A percentile compares a stretch with the other conserved stretches of the same genome.
phyloP scores from a whole-genome alignment of 2,113 vertebrate genomes.

The Garra rufa region DNA sequence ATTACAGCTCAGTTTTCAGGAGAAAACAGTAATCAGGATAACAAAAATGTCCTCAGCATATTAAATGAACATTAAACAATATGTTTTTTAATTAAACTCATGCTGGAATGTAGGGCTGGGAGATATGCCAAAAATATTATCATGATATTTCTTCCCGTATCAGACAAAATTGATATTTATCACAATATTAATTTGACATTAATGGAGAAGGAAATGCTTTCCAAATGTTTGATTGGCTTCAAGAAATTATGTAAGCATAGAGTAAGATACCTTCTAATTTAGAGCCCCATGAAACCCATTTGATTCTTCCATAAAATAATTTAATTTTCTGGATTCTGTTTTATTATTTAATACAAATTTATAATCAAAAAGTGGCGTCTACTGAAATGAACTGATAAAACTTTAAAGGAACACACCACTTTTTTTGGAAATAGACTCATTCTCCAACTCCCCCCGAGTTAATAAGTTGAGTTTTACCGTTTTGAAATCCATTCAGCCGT shows the following conservation, averaged over 20 bases:
- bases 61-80: conserved; percentile 34
- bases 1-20: conserved; percentile 47
- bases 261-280: not conserved
- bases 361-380: too few species aligned
- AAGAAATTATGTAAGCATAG: not conserved
- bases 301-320: too few species aligned
- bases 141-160: not conserved
- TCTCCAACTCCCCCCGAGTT: too few species aligned
- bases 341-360: too few species aligned
- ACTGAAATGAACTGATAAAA: too few species aligned
- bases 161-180: not conserved
- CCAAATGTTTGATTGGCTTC: not conserved
- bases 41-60: conserved; percentile 30
- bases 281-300: too few species aligned
- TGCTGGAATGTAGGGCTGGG: not conserved
- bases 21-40: conserved; percentile 55
- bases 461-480: too few species aligned
- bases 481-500: too few species aligned
- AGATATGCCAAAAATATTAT: not conserved
- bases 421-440: too few species aligned
- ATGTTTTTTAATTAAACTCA: conserved; percentile 31
- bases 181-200: not conserved
- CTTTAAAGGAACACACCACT: too few species aligned
- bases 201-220: not conserved
- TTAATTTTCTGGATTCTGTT: too few species aligned